A percentile compares a stretch with the other conserved stretches of the same genome.
phyloP scores from a whole-genome alignment of 2,113 vertebrate species.

The Felis catus region F.catus_Fca126_mat1.0 CM031424.1:45020501-45021000 shows the following conservation, averaged over 20 bases:
- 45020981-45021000: neutral
- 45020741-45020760: neutral
- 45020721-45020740: neutral
- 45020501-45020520: conserved; percentile 24
- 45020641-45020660: neutral
- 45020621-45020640: neutral
- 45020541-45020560: neutral
- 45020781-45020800: neutral
- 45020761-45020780: conserved; percentile 34
- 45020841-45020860: neutral
- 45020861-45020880: neutral
- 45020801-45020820: neutral
- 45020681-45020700: neutral
- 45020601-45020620: neutral
- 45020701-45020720: neutral
- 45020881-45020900: neutral
- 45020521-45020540: conserved; percentile 34
- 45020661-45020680: neutral
- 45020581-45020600: neutral
- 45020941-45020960: conserved; percentile 18
- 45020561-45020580: conserved; percentile 5
- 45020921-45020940: neutral
- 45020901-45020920: neutral
- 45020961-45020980: neutral
- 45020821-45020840: neutral